These are phyloP conservation scores for Nothura maculosa DNA, from an alignment of 2,797 vertebrate species.

Conservation along the genomic window DNA sequence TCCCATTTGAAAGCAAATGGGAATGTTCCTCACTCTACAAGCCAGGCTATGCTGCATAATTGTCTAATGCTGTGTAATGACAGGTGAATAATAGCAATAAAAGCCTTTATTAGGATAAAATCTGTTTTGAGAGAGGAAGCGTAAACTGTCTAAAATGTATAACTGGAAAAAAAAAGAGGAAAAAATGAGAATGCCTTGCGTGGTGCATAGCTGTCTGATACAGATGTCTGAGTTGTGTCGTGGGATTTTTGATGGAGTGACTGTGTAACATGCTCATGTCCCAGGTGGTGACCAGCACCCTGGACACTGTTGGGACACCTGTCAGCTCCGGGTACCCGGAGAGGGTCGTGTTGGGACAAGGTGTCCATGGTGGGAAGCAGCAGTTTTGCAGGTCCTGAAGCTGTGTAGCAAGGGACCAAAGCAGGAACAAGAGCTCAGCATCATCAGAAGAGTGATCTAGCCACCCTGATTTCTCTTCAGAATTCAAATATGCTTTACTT, in stretches of 20 bases:
- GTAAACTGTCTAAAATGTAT: slow-evolving; percentile 70
- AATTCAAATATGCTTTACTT: slow-evolving; percentile 10
- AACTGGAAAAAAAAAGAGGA: background rate
- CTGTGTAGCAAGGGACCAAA: background rate
- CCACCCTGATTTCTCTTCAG: slow-evolving; percentile 10
- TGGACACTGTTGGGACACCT: too few relatives aligned
- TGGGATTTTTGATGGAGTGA: background rate
- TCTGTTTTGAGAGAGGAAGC: slow-evolving; percentile 76
- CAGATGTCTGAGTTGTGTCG: background rate
- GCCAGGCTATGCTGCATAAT: slow-evolving; percentile 66
- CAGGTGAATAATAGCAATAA: slow-evolving; percentile 80
- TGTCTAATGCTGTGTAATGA: slow-evolving; percentile 78
- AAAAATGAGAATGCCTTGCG: background rate
- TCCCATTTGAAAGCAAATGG: slow-evolving; percentile 29
- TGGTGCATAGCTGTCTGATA: background rate
- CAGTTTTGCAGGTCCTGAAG: background rate
- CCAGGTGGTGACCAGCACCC: too few relatives aligned
- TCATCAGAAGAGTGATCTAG: background rate
- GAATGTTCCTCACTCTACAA: slow-evolving; percentile 58
- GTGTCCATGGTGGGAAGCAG: too few relatives aligned
- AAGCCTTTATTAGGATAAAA: slow-evolving; percentile 78
- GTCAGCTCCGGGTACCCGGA: too few relatives aligned
- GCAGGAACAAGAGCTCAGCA: background rate
- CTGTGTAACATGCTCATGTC: too few relatives aligned
- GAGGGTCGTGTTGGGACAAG: too few relatives aligned